A percentile compares a stretch with the other conserved stretches of the same genome.
Conservation (phyloP, 2,113 vertebrate species). For the Paralichthys olivaceus region DNA sequence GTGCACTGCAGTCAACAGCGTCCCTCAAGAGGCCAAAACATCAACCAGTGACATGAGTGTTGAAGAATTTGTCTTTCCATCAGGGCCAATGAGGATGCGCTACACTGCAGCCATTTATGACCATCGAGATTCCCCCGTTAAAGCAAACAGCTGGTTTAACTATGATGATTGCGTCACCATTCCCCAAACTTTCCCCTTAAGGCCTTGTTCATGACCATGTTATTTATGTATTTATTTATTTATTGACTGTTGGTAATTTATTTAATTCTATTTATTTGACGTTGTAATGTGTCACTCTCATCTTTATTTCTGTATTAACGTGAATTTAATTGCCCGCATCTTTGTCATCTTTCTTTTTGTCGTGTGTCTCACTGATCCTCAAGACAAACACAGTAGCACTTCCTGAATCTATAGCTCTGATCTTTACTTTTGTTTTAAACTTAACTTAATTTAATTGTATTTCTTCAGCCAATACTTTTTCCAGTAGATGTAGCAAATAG, state of each 20-base stretch:
- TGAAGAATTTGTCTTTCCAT: constrained; percentile 61
- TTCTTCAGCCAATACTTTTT: constrained; percentile 51
- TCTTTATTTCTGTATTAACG: constrained; percentile 68
- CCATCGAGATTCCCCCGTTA: constrained; percentile 47
- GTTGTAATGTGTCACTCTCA: constrained; percentile 60
- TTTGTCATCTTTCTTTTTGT: constrained; percentile 56
- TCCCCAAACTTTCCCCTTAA: constrained; percentile 55
- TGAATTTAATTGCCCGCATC: constrained; percentile 68
- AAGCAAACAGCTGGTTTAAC: constrained; percentile 56
- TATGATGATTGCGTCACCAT: constrained; percentile 38
- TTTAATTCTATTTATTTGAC: constrained; percentile 83
- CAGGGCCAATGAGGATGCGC: constrained; percentile 59
- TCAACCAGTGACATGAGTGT: constrained; percentile 50
- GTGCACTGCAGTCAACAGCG: constrained; percentile 60
- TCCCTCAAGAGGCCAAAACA: constrained; percentile 47
- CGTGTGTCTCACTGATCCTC: constrained; percentile 58
- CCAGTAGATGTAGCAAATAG: constrained; percentile 80
- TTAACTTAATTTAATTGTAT: constrained; percentile 40
- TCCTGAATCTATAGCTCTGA: constrained; percentile 60
- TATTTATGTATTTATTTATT: constrained; percentile 91
- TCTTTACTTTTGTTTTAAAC: constrained; percentile 56
- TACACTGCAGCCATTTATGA: constrained; percentile 55
- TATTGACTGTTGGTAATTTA: constrained; percentile 86
- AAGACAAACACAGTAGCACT: constrained; percentile 70
- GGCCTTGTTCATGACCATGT: constrained; percentile 71